Base-by-base conservation (phyloP, 2,888 invertebrate genomes). In the Cephus rjabovi region DNA sequence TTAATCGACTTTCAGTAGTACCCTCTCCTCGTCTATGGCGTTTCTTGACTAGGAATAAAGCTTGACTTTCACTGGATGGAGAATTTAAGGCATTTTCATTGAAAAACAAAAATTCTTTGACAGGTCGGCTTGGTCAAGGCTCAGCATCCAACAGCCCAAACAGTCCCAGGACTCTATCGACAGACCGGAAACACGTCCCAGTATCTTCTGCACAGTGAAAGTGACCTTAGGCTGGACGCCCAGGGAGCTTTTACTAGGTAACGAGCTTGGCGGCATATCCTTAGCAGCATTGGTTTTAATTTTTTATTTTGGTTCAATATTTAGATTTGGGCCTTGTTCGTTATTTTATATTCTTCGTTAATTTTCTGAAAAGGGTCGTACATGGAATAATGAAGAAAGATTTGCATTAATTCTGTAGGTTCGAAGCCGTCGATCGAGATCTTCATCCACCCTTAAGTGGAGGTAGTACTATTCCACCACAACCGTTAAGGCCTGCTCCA, bases 401-500 rank as follows among this genome's bases (percentile, higher is more conserved):
- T n/a, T 71, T 30, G 6, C 12, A 34, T 56, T 9, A 56, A 23
- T 35, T 69, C 40, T 33, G 12, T 79, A 91, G 91, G 86, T 91
- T 91, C 83, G 91, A 91, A 73, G 86, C 90, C 12, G 91, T 91
- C 37, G 91, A 91, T 79, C 86, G 88, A 77, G 91, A 91, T 76
- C 85, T 91, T 33, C 90, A 90, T 80, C 90, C 90, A 4, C 91
- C 91, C n/a, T 79, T 87, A 37, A 37, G 75, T 23, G 69, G 69
- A 9, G 84, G 84, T 78, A 83, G 86, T 80, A 83, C 89, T 73
- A 95, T 95, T 86, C 95, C 95, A 6, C 95, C 95, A 4, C 95
- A 95, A 85, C 95, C 95, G 0, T 87, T 95, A 79, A 90, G 95
- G 76, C 95, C 95, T 6, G 94, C 95, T 15, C 94, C 95, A 1